A percentile compares a stretch with the other conserved stretches of the same genome.
phyloP scores from a whole-genome alignment of 2,113 vertebrate genomes.

The Sterna hirundo region DNA sequence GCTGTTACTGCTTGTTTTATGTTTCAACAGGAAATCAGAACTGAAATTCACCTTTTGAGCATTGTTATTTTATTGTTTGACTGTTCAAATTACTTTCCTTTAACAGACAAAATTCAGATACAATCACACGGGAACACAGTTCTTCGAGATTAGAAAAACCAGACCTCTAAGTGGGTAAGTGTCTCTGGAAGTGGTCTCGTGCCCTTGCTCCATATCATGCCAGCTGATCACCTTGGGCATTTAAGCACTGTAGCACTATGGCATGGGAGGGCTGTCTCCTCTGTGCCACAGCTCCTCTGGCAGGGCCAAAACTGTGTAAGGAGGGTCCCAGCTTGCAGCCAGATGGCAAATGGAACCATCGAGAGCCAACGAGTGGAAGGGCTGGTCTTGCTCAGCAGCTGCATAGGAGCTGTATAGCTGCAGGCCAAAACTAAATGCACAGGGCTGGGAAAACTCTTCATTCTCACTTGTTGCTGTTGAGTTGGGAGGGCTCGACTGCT shows the following conservation, averaged over 20 bases:
- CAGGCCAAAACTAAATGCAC: background rate
- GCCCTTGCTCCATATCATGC: background rate
- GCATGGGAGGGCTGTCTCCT: background rate
- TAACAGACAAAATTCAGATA: slow-evolving; percentile 84
- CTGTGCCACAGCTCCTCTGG: background rate
- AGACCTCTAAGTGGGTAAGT: slow-evolving; percentile 94
- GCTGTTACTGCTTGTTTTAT: background rate
- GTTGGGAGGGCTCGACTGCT: background rate
- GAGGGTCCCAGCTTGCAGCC: background rate
- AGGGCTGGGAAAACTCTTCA: background rate
- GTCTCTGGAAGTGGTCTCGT: background rate
- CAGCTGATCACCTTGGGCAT: background rate
- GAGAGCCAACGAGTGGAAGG: fast-evolving
- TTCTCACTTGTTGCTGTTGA: background rate
- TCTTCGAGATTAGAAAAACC: slow-evolving; percentile 97
- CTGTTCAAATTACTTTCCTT: slow-evolving; percentile 57
- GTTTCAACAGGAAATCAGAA: background rate
- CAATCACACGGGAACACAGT: slow-evolving; percentile 98
- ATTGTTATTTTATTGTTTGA: background rate
- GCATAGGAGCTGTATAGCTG: background rate
- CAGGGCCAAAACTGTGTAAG: background rate
- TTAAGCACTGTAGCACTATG: background rate
- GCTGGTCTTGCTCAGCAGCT: background rate
- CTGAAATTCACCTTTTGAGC: background rate
- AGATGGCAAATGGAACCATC: background rate